Evolutionary conservation across 2,113 vertebrate genomes (phyloP).

Genomic region (Solea solea): DNA sequence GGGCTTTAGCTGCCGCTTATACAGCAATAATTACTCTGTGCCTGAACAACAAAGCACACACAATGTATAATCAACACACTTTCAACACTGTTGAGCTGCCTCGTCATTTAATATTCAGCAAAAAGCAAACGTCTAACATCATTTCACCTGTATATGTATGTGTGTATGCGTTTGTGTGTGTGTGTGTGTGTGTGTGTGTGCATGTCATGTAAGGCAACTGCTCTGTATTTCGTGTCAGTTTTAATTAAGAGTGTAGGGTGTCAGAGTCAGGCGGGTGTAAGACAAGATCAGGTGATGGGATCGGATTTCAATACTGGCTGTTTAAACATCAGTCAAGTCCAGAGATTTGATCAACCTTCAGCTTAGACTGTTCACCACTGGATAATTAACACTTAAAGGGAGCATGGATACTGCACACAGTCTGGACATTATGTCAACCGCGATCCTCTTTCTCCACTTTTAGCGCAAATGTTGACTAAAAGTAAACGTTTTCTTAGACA

Average conservation of each 20-base stretch:
- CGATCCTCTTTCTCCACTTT: background rate
- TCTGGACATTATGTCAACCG: background rate
- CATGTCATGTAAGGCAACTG: constrained; percentile 1
- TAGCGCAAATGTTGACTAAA: background rate
- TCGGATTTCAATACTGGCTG: constrained; percentile 66
- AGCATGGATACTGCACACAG: background rate
- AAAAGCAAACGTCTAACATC: background rate
- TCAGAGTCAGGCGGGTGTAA: constrained; percentile 43
- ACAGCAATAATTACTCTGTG: constrained; percentile 50
- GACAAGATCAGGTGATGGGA: constrained; percentile 59
- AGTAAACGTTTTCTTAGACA: background rate
- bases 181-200: background rate
- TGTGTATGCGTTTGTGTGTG: constrained; percentile 1
- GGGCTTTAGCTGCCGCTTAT: constrained; percentile 31
- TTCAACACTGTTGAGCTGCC: constrained; percentile 5
- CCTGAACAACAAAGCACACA: constrained; percentile 12
- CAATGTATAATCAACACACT: constrained; percentile 30
- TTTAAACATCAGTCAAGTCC: constrained; percentile 47
- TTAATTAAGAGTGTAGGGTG: constrained; percentile 75
- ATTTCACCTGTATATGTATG: background rate
- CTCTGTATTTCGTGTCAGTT: constrained; percentile 65
- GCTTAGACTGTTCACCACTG: background rate
- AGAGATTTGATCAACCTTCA: constrained; percentile 53
- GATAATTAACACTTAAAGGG: background rate
- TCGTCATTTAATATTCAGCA: background rate